Evolutionary conservation across 2,797 vertebrate species (phyloP).

Genomic region (Orestias chungarensis): DNA sequence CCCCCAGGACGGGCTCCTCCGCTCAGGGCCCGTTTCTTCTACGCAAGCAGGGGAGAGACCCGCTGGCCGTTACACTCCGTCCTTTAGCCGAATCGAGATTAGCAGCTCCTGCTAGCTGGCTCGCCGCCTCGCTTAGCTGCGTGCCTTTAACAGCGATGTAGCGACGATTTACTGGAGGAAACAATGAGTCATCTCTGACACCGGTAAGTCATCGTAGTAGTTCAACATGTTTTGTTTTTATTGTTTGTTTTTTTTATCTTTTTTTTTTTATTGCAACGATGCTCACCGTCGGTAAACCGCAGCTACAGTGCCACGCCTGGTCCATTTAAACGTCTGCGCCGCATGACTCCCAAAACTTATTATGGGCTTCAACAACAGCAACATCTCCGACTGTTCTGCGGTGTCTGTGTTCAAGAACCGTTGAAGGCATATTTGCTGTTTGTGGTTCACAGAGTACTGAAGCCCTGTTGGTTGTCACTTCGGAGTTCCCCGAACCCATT

Average conservation of each 20-base stretch:
- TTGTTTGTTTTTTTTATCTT: constrained; percentile 11
- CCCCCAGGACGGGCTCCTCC: constrained; percentile 8
- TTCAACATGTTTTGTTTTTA: constrained; percentile 3
- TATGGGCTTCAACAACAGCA: not conserved
- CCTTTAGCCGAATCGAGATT: constrained; percentile 61
- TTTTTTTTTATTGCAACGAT: constrained; percentile 21
- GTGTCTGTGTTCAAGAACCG: not conserved
- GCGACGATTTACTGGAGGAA: constrained; percentile 28
- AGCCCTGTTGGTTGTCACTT: constrained; percentile 65
- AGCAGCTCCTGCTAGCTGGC: constrained; percentile 52
- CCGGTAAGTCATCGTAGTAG: constrained; percentile 52
- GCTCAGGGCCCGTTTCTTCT: constrained; percentile 23
- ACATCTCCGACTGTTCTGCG: too few relatives aligned
- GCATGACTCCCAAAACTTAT: not conserved
- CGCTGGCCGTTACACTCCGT: constrained; percentile 41
- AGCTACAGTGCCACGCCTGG: constrained; percentile 67
- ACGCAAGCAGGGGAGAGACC: constrained; percentile 37
- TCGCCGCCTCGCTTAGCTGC: constrained; percentile 49
- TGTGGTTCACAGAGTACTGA: constrained; percentile 51
- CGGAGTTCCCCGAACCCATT: constrained; percentile 49
- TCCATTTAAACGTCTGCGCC: constrained; percentile 47
- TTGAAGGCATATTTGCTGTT: not conserved
- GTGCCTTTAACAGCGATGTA: constrained; percentile 27
- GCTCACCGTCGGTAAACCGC: constrained; percentile 53
- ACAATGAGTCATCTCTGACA: constrained; percentile 69